Evolutionary conservation across 2,113 vertebrate species (phyloP), one percentile per base, ranked within the genome.

Genomic region (Epinephelus moara): DNA sequence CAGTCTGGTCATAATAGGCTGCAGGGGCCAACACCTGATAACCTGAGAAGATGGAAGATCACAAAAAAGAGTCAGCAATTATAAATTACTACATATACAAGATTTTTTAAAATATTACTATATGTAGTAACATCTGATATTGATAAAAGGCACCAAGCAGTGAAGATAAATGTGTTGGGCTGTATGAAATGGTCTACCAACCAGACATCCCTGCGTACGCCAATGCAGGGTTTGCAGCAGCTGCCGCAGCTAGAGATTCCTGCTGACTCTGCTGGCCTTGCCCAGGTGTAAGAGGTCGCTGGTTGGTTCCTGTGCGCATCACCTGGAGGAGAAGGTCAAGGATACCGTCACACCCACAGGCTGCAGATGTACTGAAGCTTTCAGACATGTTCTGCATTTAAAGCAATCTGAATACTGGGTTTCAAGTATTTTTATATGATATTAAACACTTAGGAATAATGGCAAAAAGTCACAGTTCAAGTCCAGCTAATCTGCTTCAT

Each of bases 1-100:
- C 98, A 66, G 94, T 99, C 96, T 99, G 97, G 94, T 99, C 98
- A 0, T 99, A 99, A 94, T 99, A 99, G 80, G 98, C 98, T 85
- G 98, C 97, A 79, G 97, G 98, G 78, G 98, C 96, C 90, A 99
- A 93, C 45, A 99, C 97, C 90, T 98, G 98, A 93, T 99, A 99
- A 90, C 98, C 98, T 99, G 78, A 69, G 47, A 13, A 59, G 12
- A 73, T 4, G 11, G 11, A 56, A 1, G 9, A 62, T 60, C 3
- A 60, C 1, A 52, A 53, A 37, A 11, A 27, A 0, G 1, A 10
- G 10, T 70, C 10, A 53, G 19, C 7, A 62, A 67, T 45, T 14
- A 49, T 19, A 21, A 17, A 30, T 60, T 21, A 53, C 2, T 17
- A 49, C 13, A 42, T 12, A 64, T n/a, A 57, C 42, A 17, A 17